Percentiles rank a stretch among this genome's conserved stretches.
Conservation (phyloP, 2,797 vertebrate species). For the Crocidura indochinensis region DNA sequence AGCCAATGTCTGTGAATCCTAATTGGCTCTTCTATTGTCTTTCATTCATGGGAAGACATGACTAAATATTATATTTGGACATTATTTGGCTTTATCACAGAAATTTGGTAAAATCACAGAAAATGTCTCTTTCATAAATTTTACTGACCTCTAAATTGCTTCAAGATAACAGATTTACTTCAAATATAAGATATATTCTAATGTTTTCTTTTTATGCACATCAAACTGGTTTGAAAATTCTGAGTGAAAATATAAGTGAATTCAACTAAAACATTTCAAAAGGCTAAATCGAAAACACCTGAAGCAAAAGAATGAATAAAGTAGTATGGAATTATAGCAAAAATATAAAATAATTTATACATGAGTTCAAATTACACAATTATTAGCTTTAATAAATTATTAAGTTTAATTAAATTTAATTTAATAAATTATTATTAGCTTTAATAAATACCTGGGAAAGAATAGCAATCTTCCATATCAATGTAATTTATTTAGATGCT, state of each 20-base stretch:
- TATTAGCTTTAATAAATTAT: constrained; percentile 15
- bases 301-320: constrained; percentile 34
- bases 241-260: constrained; percentile 7
- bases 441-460: background rate
- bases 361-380: background rate
- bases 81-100: background rate
- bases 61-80: constrained; percentile 23
- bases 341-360: constrained; percentile 37
- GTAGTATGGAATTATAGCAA: background rate
- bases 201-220: background rate
- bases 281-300: constrained; percentile 51
- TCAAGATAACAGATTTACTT: constrained; percentile 26
- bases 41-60: background rate
- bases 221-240: constrained; percentile 32
- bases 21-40: background rate
- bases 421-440: background rate
- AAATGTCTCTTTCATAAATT: background rate
- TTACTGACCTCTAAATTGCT: constrained; percentile 42
- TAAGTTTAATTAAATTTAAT: too few relatives aligned
- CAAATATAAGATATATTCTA: constrained; percentile 27
- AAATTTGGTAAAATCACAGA: background rate
- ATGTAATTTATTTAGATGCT: background rate
- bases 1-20: background rate
- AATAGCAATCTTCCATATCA: background rate
- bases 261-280: constrained; percentile 46